Evolutionary conservation across 2,888 invertebrate genomes (phyloP), one percentile per base, ranked within the genome.

Genomic region (Pinctada fucata): DNA sequence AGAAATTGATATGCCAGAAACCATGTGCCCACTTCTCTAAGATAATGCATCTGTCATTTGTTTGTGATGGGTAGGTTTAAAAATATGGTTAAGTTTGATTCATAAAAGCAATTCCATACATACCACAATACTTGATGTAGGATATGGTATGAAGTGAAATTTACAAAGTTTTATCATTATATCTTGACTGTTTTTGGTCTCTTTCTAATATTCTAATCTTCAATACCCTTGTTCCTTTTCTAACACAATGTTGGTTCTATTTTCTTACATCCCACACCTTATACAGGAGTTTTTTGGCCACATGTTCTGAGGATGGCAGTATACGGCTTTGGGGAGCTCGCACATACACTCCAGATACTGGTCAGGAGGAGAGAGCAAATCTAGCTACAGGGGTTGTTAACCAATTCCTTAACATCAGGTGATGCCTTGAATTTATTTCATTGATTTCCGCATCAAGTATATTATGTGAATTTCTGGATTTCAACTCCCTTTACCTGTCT

Each of bases 241-340:
- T 31, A 31, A 31, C 31, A 31, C 31, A 31, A 31, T 31, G 31
- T 31, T 31, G 31, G 31, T 31, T 31, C 31, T 31, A 31, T 31
- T 31, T 31, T 31, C 31, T 31, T 31, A 31, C 31, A 31, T 31
- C 31, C 31, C 31, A 31, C 31, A 31, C 31, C 31, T 31, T 31
- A 31, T 67, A 2, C 72, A 88, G 88, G 3, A 70, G 76, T 47
- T 81, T 82, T 69, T 74, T 90, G 47, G 88, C 86, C 5, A 90
- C 90, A 13, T 88, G 88, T 75, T 91, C 91, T 5, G 90, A 90
- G 73, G 91, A 91, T 85, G 90, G 90, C 5, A 86, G 89, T 77
- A 86, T 91, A 45, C 79, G 90, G 76, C 80, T 91, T 48, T 91
- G 91, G 91, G 90, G 91, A 31, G 82, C 78, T 58, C 70, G 75